Evolutionary conservation across 2,113 vertebrate species (phyloP).

Genomic region (Gambusia holbrooki): DNA sequence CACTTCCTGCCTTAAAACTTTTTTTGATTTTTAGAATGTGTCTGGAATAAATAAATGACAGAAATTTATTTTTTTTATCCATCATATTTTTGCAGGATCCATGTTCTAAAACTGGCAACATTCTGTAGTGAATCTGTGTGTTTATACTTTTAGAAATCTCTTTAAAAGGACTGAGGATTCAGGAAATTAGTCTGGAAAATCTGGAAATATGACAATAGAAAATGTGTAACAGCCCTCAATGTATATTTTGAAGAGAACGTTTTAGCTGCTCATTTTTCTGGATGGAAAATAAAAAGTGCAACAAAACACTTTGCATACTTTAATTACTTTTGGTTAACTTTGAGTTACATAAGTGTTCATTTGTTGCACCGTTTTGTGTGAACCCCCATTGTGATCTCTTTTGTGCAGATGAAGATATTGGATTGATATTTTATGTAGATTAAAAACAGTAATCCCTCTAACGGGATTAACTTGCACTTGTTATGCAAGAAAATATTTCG

Average conservation of each 20-base stretch:
- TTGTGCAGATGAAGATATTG: background rate
- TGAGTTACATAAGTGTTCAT: too few relatives aligned
- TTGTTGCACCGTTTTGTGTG: background rate
- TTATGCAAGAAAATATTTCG: background rate
- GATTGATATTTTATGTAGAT: constrained; percentile 27
- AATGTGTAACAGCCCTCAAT: background rate
- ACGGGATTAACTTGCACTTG: constrained; percentile 2
- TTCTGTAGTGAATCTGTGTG: too few relatives aligned
- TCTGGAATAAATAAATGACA: background rate
- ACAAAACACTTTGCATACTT: too few relatives aligned
- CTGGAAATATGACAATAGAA: background rate
- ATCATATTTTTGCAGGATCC: background rate
- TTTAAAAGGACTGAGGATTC: background rate
- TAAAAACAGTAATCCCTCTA: constrained; percentile 27
- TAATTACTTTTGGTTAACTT: too few relatives aligned
- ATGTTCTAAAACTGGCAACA: background rate
- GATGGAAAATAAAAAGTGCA: too few relatives aligned
- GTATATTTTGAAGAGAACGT: background rate
- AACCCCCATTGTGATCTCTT: background rate
- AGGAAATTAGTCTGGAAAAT: background rate
- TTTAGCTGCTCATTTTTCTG: too few relatives aligned
- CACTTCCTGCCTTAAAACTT: too few relatives aligned
- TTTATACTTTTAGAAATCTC: too few relatives aligned
- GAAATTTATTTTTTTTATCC: background rate
- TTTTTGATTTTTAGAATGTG: too few relatives aligned